phyloP scores from a whole-genome alignment of 2,888 invertebrate genomes.

The Beris morrisii region DNA sequence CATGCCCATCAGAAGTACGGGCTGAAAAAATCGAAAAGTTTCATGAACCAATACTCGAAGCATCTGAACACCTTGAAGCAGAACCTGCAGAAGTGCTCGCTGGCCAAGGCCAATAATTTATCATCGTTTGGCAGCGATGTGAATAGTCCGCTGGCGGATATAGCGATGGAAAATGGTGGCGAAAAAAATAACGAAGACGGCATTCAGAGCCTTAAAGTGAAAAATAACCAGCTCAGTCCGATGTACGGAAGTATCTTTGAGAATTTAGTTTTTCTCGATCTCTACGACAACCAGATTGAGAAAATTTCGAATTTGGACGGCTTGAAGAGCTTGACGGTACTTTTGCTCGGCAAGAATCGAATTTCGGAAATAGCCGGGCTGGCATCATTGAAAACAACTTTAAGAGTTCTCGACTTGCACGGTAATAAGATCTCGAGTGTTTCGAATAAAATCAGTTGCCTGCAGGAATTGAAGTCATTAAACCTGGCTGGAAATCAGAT shows the following conservation, averaged over 20 bases:
- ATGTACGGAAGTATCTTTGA: conserved; percentile 52
- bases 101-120: conserved; percentile 25
- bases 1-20: conserved; percentile 38
- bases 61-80: conserved; percentile 48
- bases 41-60: conserved; percentile 48
- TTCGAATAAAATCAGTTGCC: conserved; percentile 59
- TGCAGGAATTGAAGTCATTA: conserved; percentile 81
- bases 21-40: conserved; percentile 54
- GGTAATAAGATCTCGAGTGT: conserved; percentile 77
- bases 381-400: conserved; percentile 57
- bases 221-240: conserved; percentile 50
- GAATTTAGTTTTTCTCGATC: conserved; percentile 86
- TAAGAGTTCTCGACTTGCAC: conserved; percentile 91
- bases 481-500: conserved; percentile 93
- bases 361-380: conserved; percentile 53
- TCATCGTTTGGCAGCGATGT: conserved; percentile 27
- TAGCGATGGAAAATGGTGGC: conserved; percentile 3
- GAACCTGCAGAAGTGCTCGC: conserved; percentile 42
- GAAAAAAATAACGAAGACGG: conserved; percentile 1
- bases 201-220: conserved; percentile 47
- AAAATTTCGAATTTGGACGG: conserved; percentile 77
- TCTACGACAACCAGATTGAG: conserved; percentile 94
- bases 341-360: conserved; percentile 89
- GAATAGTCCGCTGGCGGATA: neutral
- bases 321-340: conserved; percentile 77